Evolutionary conservation across 2,888 invertebrate genomes (phyloP).

Genomic region (Scaptomyza flava): DNA sequence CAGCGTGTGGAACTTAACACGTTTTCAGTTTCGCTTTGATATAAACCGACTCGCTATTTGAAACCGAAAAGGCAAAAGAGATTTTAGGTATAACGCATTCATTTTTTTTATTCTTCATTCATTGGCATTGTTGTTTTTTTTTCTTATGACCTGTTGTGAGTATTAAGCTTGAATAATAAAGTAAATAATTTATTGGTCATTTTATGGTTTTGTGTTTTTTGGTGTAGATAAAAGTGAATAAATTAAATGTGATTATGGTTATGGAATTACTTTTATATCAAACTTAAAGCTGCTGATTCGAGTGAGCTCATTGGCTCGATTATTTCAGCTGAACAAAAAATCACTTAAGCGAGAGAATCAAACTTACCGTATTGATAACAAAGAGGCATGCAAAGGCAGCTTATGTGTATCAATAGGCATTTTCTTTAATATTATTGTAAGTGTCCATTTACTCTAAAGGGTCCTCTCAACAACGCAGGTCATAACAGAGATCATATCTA

Average conservation of each 20-base stretch:
- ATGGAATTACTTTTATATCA: constrained; percentile 36
- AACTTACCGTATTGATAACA: neutral
- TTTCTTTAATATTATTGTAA: constrained; percentile 5
- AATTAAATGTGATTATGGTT: constrained; percentile 50
- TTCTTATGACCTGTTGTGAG: constrained; percentile 45
- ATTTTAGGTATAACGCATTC: neutral
- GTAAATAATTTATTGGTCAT: constrained; percentile 60
- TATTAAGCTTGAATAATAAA: constrained; percentile 59
- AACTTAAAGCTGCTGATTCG: constrained; percentile 33
- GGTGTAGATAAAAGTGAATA: constrained; percentile 42
- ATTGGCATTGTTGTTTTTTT: neutral
- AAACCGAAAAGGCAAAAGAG: constrained; percentile 10
- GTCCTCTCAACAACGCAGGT: neutral
- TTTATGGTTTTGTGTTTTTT: constrained; percentile 36
- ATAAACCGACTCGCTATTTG: constrained; percentile 33
- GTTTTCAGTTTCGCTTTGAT: constrained; percentile 45
- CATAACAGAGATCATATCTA: neutral
- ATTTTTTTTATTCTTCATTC: neutral
- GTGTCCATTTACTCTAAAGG: constrained; percentile 1
- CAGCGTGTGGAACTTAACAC: constrained; percentile 48
- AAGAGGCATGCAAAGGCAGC: constrained; percentile 1
- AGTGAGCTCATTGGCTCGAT: constrained; percentile 34
- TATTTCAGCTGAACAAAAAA: constrained; percentile 26
- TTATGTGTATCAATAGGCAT: constrained; percentile 1
- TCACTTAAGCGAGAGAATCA: constrained; percentile 21